These are phyloP conservation scores for Mythimna ferrago DNA, from an alignment of 2,888 invertebrate genomes.

Conservation along the genomic window DNA sequence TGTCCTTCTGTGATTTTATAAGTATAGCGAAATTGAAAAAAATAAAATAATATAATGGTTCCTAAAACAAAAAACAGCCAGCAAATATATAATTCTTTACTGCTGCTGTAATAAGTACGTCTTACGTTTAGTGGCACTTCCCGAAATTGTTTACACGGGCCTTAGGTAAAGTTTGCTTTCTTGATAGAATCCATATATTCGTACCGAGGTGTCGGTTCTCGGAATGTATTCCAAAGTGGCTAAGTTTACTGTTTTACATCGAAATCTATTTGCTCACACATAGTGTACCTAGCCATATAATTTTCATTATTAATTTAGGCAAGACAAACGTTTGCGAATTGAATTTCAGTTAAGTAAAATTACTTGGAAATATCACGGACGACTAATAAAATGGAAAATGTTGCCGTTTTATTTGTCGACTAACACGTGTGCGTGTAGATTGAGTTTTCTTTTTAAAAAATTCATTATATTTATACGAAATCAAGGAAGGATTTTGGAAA, in stretches of 20 bases:
- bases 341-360: neutral
- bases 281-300: neutral
- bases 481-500: too few species aligned
- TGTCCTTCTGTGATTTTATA: neutral
- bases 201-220: constrained; percentile 30
- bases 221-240: constrained; percentile 23
- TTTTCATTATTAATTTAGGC: constrained; percentile 17
- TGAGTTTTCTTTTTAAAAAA: too few species aligned
- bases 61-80: neutral
- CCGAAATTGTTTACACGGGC: constrained; percentile 67
- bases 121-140: constrained; percentile 57
- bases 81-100: constrained; percentile 5
- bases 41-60: too few species aligned
- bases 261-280: constrained; percentile 21
- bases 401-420: neutral
- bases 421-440: too few species aligned
- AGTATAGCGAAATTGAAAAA: too few species aligned
- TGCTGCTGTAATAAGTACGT: neutral
- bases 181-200: constrained; percentile 63
- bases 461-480: too few species aligned
- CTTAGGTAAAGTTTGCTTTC: constrained; percentile 68
- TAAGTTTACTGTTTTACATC: constrained; percentile 40
- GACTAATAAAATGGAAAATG: neutral
- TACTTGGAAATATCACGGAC: neutral
- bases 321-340: constrained; percentile 7